Base-by-base conservation (phyloP, 2,113 vertebrate species). In the Neodon shergylaensis region DNA sequence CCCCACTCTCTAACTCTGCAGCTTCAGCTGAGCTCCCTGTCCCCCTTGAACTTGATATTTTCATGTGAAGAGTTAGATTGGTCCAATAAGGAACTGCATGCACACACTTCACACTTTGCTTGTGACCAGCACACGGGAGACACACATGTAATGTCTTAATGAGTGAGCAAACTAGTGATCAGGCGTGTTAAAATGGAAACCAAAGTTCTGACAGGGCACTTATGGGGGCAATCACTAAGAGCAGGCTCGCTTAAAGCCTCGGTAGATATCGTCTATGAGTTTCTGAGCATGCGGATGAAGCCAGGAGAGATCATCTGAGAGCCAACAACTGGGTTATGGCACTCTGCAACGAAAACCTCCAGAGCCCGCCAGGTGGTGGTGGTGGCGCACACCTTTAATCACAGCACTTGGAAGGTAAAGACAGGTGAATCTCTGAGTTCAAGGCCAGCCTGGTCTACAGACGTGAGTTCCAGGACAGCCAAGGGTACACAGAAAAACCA, bases 61-160 rank as follows among this genome's bases (percentile, higher is more conserved):
- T 63, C 3, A 1, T 33, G 28, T 52, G 5, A 54, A 88, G 22
- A 70, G 39, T 3, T 0, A 12, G 33, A 1, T 4, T 10, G 5
- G 11, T 3, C 78, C 16, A 7, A 1, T 19, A 52, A 86, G 42
- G 10, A 85, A 11, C 36, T 39, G 4, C 6, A 19, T 26, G 24
- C 10, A n/a, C 12, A 24, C 10, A 21, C 54, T 84, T 52, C 36
- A 2, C 70, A 31, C 16, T 72, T 61, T 31, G 66, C 61, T 49
- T 10, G 16, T n/a, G 16, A 13, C 33, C 74, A 36, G 79, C 10
- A 22, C 16, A 33, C 14, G 14, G 44, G 49, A 86, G n/a, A 52
- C 7, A 17, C 21, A 49, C 3, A n/a, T n/a, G 28, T 26, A 39
- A 19, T 83, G 44, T 83, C 31, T 74, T 73, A 88, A 26, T 33